These are phyloP conservation scores for Uromys caudimaculatus DNA, from an alignment of 2,797 vertebrate genomes.

Conservation along the genomic window DNA sequence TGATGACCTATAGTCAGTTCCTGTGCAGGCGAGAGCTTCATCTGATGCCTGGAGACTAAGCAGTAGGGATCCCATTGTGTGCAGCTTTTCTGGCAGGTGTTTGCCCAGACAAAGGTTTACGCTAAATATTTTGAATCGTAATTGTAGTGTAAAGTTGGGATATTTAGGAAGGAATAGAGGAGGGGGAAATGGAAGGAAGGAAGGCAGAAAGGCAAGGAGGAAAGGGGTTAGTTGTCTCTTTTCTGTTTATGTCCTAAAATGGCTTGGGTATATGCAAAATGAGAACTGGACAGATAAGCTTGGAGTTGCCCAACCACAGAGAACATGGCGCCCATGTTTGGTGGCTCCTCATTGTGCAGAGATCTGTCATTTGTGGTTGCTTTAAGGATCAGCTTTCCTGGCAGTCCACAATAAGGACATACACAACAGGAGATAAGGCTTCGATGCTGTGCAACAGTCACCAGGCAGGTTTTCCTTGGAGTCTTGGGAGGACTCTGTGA, in stretches of 20 bases:
- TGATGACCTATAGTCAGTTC: not conserved
- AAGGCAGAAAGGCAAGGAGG: no score
- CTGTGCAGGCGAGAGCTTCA: not conserved
- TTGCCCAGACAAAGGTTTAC: not conserved
- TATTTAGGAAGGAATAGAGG: slow-evolving; percentile 23
- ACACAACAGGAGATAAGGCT: not conserved
- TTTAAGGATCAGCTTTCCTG: slow-evolving; percentile 41
- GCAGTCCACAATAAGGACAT: not conserved
- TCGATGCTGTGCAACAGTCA: slow-evolving; percentile 3
- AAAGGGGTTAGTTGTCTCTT: not conserved
- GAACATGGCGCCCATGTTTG: fast-evolving
- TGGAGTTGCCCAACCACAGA: not conserved
- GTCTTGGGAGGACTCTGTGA: not conserved
- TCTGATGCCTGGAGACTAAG: not conserved
- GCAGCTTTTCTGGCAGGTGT: slow-evolving; percentile 10
- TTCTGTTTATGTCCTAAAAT: slow-evolving; percentile 49
- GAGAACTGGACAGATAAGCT: not conserved
- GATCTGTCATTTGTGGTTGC: not conserved
- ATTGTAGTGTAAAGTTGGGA: not conserved
- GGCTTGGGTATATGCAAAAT: not conserved
- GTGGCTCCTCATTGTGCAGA: not conserved
- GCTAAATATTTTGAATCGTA: slow-evolving; percentile 48
- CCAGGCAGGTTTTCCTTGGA: not conserved
- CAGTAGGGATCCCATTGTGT: not conserved
- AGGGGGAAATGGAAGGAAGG: not conserved